These are phyloP conservation scores for Eciton burchellii DNA, from an alignment of 1,140 invertebrate genomes.

Conservation along the genomic window DNA sequence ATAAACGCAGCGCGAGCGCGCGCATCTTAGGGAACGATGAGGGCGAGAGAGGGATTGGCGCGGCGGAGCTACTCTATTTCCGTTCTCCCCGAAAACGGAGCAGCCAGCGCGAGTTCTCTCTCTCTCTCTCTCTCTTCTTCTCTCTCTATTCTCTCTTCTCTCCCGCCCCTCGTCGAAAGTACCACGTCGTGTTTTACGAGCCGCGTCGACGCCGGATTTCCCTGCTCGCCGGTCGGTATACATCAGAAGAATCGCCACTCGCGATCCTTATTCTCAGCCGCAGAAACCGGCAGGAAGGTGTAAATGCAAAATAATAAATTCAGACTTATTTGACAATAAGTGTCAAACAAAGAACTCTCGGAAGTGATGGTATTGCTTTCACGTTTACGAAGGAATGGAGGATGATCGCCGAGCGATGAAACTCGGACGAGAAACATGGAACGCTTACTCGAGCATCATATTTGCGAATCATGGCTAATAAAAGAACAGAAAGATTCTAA, in stretches of 20 bases:
- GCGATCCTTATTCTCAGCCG: neutral
- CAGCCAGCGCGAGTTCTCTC: slow-evolving; percentile 49
- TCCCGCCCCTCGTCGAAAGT: slow-evolving; percentile 44
- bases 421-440: too few species aligned
- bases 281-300: neutral
- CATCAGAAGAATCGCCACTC: neutral
- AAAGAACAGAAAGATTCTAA: too few species aligned
- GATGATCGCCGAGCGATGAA: too few species aligned
- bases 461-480: too few species aligned
- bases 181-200: slow-evolving; percentile 49
- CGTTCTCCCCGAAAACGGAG: slow-evolving; percentile 79
- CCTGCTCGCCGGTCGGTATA: neutral
- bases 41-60: slow-evolving; percentile 23
- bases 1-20: slow-evolving; percentile 26
- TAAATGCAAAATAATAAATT: slow-evolving; percentile 3
- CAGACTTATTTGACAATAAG: neutral
- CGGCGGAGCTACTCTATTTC: slow-evolving; percentile 78
- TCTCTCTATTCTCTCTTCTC: too few species aligned
- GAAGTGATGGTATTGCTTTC: too few species aligned
- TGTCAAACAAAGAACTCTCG: neutral
- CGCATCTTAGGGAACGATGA: slow-evolving; percentile 26
- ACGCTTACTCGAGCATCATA: too few species aligned
- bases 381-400: too few species aligned
- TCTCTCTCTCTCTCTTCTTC: too few species aligned
- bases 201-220: slow-evolving; percentile 26